These are phyloP conservation scores for Diploscapter pachys DNA, from an alignment of 1,140 invertebrate species.

Conservation along the genomic window DNA sequence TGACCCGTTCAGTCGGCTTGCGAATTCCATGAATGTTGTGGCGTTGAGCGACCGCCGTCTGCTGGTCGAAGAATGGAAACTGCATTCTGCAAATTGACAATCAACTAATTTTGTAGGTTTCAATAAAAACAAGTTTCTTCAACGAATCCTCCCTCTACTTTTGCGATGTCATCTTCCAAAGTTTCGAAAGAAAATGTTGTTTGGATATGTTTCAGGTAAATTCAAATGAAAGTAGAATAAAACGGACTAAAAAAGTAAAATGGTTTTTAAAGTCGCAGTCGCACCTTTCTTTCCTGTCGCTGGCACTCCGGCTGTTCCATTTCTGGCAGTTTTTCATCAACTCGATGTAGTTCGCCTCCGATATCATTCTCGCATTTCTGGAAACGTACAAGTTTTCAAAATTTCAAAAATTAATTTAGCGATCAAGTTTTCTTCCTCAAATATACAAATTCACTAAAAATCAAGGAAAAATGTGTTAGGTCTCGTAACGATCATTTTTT, in stretches of 20 bases:
- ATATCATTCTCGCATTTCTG: slow-evolving; percentile 38
- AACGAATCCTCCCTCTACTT: background rate
- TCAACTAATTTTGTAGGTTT: background rate
- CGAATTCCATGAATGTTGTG: slow-evolving; percentile 44
- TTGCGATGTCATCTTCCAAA: background rate
- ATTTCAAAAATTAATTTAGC: no score
- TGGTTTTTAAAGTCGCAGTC: background rate
- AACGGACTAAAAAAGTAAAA: slow-evolving; percentile 36
- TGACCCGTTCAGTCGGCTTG: slow-evolving; percentile 36
- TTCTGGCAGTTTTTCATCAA: slow-evolving; percentile 54
- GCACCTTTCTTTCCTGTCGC: slow-evolving; percentile 38
- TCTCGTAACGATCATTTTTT: no score
- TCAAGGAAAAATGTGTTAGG: no score
- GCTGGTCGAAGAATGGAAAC: slow-evolving; percentile 27
- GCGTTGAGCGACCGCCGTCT: slow-evolving; percentile 47
- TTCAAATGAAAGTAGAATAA: slow-evolving; percentile 22
- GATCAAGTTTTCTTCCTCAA: no score
- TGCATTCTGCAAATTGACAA: slow-evolving; percentile 8
- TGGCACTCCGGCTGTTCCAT: slow-evolving; percentile 46
- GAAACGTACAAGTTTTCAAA: no score
- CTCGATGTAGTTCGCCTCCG: slow-evolving; percentile 50
- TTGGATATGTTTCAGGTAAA: slow-evolving; percentile 4
- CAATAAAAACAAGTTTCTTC: background rate
- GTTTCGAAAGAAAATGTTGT: slow-evolving; percentile 5
- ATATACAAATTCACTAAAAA: no score